Evolutionary conservation across 2,888 invertebrate species (phyloP).

Genomic region (Limnephilus lunatus): DNA sequence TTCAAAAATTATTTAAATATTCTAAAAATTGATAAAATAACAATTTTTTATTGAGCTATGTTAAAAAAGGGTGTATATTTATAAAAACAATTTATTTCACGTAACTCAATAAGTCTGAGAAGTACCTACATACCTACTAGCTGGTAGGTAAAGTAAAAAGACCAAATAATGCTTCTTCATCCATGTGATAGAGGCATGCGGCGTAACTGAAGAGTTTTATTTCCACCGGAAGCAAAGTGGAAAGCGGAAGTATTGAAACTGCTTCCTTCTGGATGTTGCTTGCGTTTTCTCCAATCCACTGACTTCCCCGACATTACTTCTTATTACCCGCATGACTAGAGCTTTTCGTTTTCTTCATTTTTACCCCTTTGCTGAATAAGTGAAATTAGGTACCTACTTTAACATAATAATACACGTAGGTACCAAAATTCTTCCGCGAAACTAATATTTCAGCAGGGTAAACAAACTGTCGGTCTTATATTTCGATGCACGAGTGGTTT

Average conservation of each 20-base stretch:
- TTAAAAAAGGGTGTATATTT: neutral
- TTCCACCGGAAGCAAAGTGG: constrained; percentile 42
- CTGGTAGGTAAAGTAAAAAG: neutral
- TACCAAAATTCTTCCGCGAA: neutral
- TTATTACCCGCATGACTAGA: neutral
- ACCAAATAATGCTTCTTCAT: constrained; percentile 7
- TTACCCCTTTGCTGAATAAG: neutral
- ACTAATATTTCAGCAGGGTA: neutral
- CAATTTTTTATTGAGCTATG: neutral
- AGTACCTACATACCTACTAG: neutral
- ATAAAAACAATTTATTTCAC: neutral
- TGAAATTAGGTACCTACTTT: neutral
- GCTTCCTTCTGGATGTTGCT: constrained; percentile 26
- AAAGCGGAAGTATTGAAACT: constrained; percentile 38
- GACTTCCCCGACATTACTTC: constrained; percentile 23
- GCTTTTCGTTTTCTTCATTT: neutral
- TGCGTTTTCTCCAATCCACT: constrained; percentile 38
- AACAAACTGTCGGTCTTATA: neutral
- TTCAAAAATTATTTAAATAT: no score
- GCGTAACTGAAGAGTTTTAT: constrained; percentile 19
- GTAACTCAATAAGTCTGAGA: neutral
- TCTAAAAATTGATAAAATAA: no score
- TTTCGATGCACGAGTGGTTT: neutral
- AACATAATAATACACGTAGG: neutral
- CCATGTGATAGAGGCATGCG: constrained; percentile 10